These are phyloP conservation scores for Palythoa grandis DNA, from an alignment of 92 coral and sea anemone genomes.

Conservation along the genomic window DNA sequence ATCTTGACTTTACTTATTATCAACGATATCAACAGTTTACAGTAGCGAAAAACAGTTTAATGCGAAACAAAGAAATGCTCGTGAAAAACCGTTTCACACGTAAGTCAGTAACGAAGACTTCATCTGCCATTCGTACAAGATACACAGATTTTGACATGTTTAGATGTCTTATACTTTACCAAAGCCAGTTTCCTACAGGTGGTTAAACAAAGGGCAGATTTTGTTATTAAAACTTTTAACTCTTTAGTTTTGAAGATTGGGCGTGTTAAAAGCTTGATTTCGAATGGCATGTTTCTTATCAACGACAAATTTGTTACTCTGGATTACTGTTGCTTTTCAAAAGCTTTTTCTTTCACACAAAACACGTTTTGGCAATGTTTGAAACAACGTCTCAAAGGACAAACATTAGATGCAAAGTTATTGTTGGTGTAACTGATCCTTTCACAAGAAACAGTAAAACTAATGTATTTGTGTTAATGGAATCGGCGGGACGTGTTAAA, in stretches of 20 bases:
- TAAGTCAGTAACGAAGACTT: background rate
- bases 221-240: constrained; percentile 15
- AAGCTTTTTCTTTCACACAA: background rate
- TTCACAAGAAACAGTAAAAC: constrained; percentile 18
- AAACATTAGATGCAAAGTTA: background rate
- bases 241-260: background rate
- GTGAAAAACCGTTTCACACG: background rate
- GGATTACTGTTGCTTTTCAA: background rate
- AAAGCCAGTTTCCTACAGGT: constrained; percentile 10
- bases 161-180: background rate
- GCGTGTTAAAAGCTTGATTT: constrained; percentile 1
- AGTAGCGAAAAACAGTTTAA: background rate
- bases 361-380: background rate
- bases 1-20: background rate
- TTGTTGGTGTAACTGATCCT: constrained; percentile 29
- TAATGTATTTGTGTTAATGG: constrained; percentile 32
- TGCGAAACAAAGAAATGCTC: background rate
- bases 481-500: constrained; percentile 37
- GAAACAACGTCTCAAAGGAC: background rate
- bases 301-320: background rate
- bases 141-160: background rate
- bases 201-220: constrained; percentile 8
- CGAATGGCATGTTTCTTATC: background rate
- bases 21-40: background rate
- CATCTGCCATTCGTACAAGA: background rate